A percentile compares a stretch with the other conserved stretches of the same genome.
phyloP scores from a whole-genome alignment of 2,797 vertebrate species.

The Bradypus variegatus region DNA sequence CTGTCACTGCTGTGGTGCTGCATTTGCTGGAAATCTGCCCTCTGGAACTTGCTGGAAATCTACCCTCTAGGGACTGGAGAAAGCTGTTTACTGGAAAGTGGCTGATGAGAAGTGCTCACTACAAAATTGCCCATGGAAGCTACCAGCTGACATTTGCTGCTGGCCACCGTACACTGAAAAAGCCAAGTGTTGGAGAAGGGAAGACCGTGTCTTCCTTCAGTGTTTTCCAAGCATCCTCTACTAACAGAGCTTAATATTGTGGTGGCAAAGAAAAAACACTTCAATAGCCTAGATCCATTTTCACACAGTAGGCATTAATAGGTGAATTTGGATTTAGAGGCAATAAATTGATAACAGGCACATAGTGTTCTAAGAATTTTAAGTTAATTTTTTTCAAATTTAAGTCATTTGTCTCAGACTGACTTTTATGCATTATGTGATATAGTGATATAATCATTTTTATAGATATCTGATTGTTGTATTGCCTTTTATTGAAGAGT shows the following conservation, averaged over 20 bases:
- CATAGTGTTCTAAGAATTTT: background rate
- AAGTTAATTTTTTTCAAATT: background rate
- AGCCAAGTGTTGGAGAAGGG: background rate
- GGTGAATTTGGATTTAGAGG: background rate
- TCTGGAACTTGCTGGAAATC: too few species aligned
- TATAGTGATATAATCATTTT: background rate
- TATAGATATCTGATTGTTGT: background rate
- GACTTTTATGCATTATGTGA: background rate
- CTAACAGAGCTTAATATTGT: background rate
- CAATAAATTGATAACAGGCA: background rate
- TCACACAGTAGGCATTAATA: background rate
- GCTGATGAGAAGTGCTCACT: background rate
- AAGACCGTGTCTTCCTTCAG: background rate
- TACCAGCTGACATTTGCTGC: background rate
- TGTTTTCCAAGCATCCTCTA: background rate
- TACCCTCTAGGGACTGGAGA: too few species aligned
- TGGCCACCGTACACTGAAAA: background rate
- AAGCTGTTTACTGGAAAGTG: too few species aligned
- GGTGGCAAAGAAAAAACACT: background rate
- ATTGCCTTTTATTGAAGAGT: background rate
- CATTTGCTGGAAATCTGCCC: background rate
- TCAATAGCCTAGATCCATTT: background rate
- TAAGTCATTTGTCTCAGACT: too few species aligned
- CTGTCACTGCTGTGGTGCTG: background rate
- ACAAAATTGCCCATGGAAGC: background rate